These are phyloP conservation scores for Mylabris sibirica DNA, from an alignment of 2,888 invertebrate genomes.

Conservation along the genomic window DNA sequence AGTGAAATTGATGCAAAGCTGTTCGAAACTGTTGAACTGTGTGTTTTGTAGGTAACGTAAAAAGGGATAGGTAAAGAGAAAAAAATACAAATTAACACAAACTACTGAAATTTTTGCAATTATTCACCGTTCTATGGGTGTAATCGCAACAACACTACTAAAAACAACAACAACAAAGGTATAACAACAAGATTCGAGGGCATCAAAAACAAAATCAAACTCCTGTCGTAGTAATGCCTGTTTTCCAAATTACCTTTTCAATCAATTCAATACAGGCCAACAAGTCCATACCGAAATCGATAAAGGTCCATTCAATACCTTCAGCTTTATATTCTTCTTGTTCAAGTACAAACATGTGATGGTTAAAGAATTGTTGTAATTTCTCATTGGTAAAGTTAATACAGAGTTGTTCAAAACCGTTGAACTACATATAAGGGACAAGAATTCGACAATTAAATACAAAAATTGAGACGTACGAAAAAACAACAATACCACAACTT, in stretches of 20 bases:
- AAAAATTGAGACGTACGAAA: constrained; percentile 1
- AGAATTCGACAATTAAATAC: constrained; percentile 28
- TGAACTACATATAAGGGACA: constrained; percentile 70
- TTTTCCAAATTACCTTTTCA: constrained; percentile 80
- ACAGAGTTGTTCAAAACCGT: constrained; percentile 97
- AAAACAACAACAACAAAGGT: constrained; percentile 18
- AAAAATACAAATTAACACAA: constrained; percentile 32
- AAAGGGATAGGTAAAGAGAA: constrained; percentile 45
- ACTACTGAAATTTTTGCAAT: constrained; percentile 22
- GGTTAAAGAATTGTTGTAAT: constrained; percentile 98
- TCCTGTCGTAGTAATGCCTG: constrained; percentile 12
- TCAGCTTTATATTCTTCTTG: constrained; percentile 96
- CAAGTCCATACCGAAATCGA: constrained; percentile 97
- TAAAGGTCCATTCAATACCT: constrained; percentile 95
- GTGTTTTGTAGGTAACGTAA: constrained; percentile 50
- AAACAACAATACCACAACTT: constrained; percentile 20
- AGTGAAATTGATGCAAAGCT: constrained; percentile 93
- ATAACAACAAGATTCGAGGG: constrained; percentile 15
- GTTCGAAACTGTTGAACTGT: constrained; percentile 91
- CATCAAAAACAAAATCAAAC: not conserved
- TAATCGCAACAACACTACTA: constrained; percentile 37
- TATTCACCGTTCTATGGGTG: constrained; percentile 39
- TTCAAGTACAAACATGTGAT: constrained; percentile 97
- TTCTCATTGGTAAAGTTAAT: constrained; percentile 99
- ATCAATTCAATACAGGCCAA: constrained; percentile 95